phyloP scores from a whole-genome alignment of 2,113 vertebrate genomes.

The Pteruthius melanotis region DNA sequence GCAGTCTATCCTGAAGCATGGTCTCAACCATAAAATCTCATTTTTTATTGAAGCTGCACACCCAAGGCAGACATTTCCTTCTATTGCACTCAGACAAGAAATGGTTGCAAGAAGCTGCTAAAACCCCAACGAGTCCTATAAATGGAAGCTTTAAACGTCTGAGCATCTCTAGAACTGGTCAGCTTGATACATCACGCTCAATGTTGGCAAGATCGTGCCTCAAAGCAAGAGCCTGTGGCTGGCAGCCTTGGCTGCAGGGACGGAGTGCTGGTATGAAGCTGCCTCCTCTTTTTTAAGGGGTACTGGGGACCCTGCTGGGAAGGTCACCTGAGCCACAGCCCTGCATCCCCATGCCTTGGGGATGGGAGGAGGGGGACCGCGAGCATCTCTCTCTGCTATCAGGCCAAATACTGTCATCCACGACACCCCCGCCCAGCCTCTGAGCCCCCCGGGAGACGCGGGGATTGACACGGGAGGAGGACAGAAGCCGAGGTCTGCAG shows the following conservation, averaged over 20 bases:
- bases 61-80: neutral
- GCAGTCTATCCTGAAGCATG: fast-evolving
- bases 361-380: neutral
- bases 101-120: neutral
- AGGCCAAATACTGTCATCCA: fast-evolving
- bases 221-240: neutral
- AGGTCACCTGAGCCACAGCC: neutral
- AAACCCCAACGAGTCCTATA: neutral
- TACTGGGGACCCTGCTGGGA: neutral
- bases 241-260: neutral
- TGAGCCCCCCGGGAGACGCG: fast-evolving
- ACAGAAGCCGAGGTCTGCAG: neutral
- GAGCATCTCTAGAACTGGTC: neutral
- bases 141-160: neutral
- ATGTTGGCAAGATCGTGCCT: fast-evolving
- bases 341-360: neutral
- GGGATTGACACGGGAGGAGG: fast-evolving
- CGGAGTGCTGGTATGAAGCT: neutral
- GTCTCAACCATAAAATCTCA: neutral
- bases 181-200: neutral
- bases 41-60: neutral
- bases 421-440: neutral
- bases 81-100: neutral
- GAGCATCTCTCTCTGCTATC: neutral
- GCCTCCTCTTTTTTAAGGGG: fast-evolving